A percentile compares a stretch with the other conserved stretches of the same genome.
Conservation (phyloP, 2,113 vertebrate genomes). For the Myrmecophaga tridactyla region DNA sequence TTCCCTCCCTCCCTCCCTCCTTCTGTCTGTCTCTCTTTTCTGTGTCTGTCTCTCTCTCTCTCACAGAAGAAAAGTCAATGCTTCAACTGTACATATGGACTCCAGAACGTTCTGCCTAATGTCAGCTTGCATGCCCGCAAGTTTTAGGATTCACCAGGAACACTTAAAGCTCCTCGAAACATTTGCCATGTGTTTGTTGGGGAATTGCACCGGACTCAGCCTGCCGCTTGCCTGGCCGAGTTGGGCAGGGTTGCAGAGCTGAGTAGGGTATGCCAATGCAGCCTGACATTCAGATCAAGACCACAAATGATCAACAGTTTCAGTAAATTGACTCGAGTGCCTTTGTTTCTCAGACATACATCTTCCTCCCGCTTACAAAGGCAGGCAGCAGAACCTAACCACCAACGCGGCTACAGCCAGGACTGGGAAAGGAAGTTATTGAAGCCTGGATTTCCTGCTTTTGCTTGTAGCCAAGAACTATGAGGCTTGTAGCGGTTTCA, state of each 20-base stretch:
- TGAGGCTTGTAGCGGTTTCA: constrained; percentile 95
- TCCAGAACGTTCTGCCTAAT: constrained; percentile 23
- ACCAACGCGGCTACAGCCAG: constrained; percentile 85
- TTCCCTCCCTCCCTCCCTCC: too few relatives aligned
- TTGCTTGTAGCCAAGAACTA: constrained; percentile 92
- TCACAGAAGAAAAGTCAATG: too few relatives aligned
- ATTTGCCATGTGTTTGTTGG: constrained; percentile 53
- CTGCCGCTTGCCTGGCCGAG: constrained; percentile 36
- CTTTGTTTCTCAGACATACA: constrained; percentile 90
- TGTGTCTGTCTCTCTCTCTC: too few relatives aligned
- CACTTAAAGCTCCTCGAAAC: constrained; percentile 61
- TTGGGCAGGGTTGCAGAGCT: not conserved
- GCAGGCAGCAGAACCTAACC: constrained; percentile 87
- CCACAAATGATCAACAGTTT: constrained; percentile 94
- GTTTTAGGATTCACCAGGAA: constrained; percentile 39
- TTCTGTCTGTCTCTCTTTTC: too few relatives aligned
- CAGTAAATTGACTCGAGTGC: constrained; percentile 88
- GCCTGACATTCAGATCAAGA: constrained; percentile 88
- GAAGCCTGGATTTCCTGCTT: constrained; percentile 97
- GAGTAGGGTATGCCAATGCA: constrained; percentile 79
- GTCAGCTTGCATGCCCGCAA: constrained; percentile 22
- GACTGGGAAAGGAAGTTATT: constrained; percentile 96
- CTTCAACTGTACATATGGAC: constrained; percentile 33
- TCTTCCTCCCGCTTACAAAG: constrained; percentile 89
- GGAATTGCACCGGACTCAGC: constrained; percentile 27